A percentile compares a stretch with the other conserved stretches of the same genome.
Evolutionary conservation across 2,888 invertebrate species (phyloP).

Genomic region (Xanthorhoe designata): DNA sequence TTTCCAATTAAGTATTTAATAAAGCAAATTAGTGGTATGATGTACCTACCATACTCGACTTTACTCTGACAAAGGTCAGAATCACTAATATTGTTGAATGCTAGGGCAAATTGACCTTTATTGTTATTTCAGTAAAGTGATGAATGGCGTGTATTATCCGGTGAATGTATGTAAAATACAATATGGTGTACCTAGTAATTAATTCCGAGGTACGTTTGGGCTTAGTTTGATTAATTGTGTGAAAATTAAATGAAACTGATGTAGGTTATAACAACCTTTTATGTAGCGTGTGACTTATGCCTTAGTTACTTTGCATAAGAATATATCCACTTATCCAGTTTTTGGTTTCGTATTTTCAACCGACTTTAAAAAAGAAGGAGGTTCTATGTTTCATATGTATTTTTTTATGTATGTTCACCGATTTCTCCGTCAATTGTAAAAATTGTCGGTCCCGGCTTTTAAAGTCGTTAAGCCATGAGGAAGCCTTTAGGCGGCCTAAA

Average conservation of each 20-base stretch:
- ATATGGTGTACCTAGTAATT: not conserved
- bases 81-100: not conserved
- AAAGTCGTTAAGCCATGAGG: too few relatives aligned
- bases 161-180: not conserved
- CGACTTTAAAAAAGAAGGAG: too few relatives aligned
- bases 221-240: conserved; percentile 11
- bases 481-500: too few relatives aligned
- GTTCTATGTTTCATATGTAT: too few relatives aligned
- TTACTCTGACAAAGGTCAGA: conserved; percentile 8
- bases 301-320: too few relatives aligned
- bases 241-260: not conserved
- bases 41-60: not conserved
- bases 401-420: too few relatives aligned
- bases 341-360: too few relatives aligned
- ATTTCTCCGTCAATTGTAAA: too few relatives aligned
- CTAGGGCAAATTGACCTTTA: conserved; percentile 10
- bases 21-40: not conserved
- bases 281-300: too few relatives aligned
- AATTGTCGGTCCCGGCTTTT: too few relatives aligned
- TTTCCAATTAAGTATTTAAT: not conserved
- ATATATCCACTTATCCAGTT: too few relatives aligned
- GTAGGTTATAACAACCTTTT: not conserved
- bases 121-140: not conserved
- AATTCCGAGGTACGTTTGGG: conserved; percentile 2
- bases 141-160: not conserved